phyloP scores from a whole-genome alignment of 2,113 vertebrate species.

The Cololabis saira region DNA sequence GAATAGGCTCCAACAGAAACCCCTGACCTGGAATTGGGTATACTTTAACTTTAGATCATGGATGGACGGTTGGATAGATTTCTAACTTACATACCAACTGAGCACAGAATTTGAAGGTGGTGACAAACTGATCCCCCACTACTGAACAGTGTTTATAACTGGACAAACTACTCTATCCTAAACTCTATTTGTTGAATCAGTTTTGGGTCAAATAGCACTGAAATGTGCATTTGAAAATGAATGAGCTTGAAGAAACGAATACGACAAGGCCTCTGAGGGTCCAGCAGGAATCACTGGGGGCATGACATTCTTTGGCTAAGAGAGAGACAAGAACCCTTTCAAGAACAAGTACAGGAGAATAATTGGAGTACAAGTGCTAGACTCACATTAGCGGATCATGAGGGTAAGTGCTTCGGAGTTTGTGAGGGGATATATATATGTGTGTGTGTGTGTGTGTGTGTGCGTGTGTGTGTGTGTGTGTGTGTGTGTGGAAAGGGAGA shows the following conservation, averaged over 20 bases:
- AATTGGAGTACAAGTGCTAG: slow-evolving; percentile 78
- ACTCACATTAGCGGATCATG: slow-evolving; percentile 72
- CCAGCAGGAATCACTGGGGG: slow-evolving; percentile 61
- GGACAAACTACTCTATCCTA: slow-evolving; percentile 23
- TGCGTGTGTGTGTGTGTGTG: slow-evolving; percentile 20
- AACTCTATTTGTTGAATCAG: slow-evolving; percentile 58
- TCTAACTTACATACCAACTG: neutral
- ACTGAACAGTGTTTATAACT: slow-evolving; percentile 13
- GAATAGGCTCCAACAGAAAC: too few species aligned
- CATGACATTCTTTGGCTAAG: slow-evolving; percentile 68
- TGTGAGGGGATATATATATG: slow-evolving; percentile 30
- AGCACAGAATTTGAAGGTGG: neutral
- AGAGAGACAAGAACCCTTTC: slow-evolving; percentile 75
- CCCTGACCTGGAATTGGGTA: too few species aligned
- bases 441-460: slow-evolving; percentile 21
- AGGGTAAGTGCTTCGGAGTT: slow-evolving; percentile 73
- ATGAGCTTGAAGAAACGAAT: slow-evolving; percentile 55
- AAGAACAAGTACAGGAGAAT: slow-evolving; percentile 77
- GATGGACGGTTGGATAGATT: neutral
- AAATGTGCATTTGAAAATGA: slow-evolving; percentile 58
- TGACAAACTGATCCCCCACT: slow-evolving; percentile 9
- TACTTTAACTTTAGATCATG: too few species aligned
- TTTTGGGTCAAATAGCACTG: slow-evolving; percentile 56
- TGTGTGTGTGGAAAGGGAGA: slow-evolving; percentile 13
- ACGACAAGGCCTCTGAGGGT: slow-evolving; percentile 49